Conservation (phyloP, 2,888 invertebrate genomes). For the Anthophora plumipes region DNA sequence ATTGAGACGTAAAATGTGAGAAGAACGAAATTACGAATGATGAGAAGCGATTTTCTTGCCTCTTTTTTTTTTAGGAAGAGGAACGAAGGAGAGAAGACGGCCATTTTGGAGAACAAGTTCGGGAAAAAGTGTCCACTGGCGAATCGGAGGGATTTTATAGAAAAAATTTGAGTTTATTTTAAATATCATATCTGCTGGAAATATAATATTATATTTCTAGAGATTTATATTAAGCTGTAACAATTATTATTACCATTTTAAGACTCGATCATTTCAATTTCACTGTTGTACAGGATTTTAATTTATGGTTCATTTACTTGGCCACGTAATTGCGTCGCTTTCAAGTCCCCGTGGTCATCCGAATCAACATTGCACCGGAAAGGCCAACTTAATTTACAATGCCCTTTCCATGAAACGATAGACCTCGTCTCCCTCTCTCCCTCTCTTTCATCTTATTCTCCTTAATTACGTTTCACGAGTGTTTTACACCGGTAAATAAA, state of each 20-base stretch:
- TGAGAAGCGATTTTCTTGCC: too few relatives aligned
- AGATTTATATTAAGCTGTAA: too few relatives aligned
- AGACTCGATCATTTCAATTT: too few relatives aligned
- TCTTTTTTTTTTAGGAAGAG: too few relatives aligned
- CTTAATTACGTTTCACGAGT: not conserved
- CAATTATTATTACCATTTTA: too few relatives aligned
- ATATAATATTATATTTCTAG: too few relatives aligned
- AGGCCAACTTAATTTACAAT: not conserved
- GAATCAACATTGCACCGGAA: not conserved
- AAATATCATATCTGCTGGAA: too few relatives aligned
- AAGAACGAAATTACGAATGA: not conserved
- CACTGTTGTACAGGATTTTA: not conserved
- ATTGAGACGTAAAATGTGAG: not conserved
- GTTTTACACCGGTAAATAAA: not conserved
- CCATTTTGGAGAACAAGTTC: not conserved
- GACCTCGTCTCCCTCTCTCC: too few relatives aligned
- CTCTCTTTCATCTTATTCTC: not conserved
- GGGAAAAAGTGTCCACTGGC: too few relatives aligned
- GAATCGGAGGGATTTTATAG: too few relatives aligned
- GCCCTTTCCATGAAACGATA: not conserved
- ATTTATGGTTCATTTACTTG: conserved; percentile 12
- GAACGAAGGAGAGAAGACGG: too few relatives aligned
- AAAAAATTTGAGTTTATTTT: too few relatives aligned
- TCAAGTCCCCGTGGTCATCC: not conserved
- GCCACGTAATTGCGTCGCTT: conserved; percentile 25